Conservation (phyloP, 2,113 vertebrate genomes). For the Osmerus mordax region DNA sequence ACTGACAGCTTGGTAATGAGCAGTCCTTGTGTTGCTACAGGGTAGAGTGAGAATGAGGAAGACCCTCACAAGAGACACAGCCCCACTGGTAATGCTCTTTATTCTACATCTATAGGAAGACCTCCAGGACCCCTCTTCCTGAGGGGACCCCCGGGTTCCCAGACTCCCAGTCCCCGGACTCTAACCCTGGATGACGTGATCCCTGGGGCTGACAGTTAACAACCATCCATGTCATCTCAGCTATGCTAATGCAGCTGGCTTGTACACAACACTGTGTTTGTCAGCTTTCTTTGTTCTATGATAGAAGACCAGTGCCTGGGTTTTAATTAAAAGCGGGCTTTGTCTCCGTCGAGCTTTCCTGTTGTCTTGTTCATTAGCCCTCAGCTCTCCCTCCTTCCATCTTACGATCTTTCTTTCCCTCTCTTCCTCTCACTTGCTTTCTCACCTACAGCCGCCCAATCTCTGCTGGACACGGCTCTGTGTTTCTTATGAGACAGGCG, state of each 20-base stretch:
- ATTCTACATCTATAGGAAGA: too few species aligned
- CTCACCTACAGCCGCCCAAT: background rate
- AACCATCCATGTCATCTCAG: constrained; percentile 14
- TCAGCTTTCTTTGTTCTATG: constrained; percentile 26
- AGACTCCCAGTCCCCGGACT: background rate
- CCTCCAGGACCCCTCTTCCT: too few species aligned
- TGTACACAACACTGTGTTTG: constrained; percentile 29
- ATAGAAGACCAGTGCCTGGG: constrained; percentile 43
- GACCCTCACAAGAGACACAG: background rate
- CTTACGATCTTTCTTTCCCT: constrained; percentile 16
- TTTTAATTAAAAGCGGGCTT: constrained; percentile 47
- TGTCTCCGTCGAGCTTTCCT: background rate
- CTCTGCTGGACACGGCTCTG: constrained; percentile 12
- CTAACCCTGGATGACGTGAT: constrained; percentile 9
- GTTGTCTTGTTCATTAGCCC: too few species aligned
- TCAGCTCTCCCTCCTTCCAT: too few species aligned
- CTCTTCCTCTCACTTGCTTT: background rate
- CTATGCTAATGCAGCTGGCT: constrained; percentile 42
- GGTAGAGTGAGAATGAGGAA: background rate
- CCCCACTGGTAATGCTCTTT: background rate
- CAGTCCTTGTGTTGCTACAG: constrained; percentile 12
- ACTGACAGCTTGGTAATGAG: background rate
- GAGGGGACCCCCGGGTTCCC: background rate
- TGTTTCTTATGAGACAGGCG: too few species aligned
- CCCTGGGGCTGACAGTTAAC: background rate